Evolutionary conservation across 2,797 vertebrate species (phyloP).

Genomic region (Hafferia zeledoni): DNA sequence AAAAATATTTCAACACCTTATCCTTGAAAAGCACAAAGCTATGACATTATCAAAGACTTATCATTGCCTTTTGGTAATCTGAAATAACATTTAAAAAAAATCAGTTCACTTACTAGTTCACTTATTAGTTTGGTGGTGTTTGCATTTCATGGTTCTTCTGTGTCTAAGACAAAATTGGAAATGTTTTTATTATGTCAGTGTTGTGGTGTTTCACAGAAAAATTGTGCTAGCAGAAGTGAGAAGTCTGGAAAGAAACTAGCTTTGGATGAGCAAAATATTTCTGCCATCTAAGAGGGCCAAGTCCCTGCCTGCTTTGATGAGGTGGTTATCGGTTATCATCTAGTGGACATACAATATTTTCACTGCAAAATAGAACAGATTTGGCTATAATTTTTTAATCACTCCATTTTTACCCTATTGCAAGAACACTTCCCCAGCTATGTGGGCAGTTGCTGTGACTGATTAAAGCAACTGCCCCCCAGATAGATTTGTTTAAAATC

Average conservation of each 20-base stretch:
- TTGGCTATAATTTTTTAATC: neutral
- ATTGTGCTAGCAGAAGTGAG: neutral
- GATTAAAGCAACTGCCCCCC: neutral
- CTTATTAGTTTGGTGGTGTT: neutral
- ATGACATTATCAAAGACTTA: neutral
- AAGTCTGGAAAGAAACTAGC: neutral
- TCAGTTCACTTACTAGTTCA: neutral
- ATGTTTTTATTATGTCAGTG: neutral
- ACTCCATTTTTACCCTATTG: neutral
- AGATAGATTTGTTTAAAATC: neutral
- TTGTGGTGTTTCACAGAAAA: neutral
- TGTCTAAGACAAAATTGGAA: neutral
- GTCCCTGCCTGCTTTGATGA: neutral
- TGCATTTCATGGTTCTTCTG: neutral
- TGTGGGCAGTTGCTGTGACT: fast-evolving
- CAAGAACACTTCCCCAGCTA: neutral
- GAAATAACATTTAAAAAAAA: neutral
- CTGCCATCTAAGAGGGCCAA: fast-evolving
- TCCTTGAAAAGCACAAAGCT: neutral
- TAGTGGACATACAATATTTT: neutral
- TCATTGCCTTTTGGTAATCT: neutral
- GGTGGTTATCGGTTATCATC: neutral
- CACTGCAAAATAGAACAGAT: neutral
- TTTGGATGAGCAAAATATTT: neutral
- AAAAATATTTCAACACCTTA: neutral